Conservation (phyloP, 2,113 vertebrate genomes). For the Corapipo altera region DNA sequence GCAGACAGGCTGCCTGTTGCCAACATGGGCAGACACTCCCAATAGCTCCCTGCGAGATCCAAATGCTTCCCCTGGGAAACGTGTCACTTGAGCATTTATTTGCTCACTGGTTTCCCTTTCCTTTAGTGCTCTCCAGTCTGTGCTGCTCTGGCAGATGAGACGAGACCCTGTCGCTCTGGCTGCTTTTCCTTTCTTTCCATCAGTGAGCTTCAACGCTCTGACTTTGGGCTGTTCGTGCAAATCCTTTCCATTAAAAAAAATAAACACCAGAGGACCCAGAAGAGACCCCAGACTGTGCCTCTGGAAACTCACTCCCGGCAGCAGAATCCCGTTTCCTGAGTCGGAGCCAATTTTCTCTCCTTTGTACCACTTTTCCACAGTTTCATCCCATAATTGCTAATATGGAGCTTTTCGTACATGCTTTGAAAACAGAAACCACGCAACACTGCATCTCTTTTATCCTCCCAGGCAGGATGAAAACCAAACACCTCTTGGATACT, state of each 20-base stretch:
- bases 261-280: neutral
- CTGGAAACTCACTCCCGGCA: constrained; percentile 47
- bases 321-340: constrained; percentile 57
- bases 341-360: constrained; percentile 4
- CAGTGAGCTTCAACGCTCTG: constrained; percentile 5
- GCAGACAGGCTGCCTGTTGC: neutral
- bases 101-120: neutral
- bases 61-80: neutral
- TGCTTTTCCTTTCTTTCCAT: neutral
- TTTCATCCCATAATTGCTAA: constrained; percentile 46
- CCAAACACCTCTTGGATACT: neutral
- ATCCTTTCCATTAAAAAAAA: constrained; percentile 47
- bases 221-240: constrained; percentile 54
- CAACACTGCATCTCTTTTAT: constrained; percentile 14
- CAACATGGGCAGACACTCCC: neutral
- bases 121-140: neutral
- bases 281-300: constrained; percentile 44
- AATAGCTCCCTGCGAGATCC: neutral
- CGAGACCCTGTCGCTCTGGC: neutral
- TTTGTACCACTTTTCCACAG: constrained; percentile 16
- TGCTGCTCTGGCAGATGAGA: neutral
- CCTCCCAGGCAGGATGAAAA: constrained; percentile 44
- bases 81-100: neutral
- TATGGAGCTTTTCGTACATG: constrained; percentile 1
- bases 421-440: constrained; percentile 44